Percentiles rank a stretch among this genome's conserved stretches.
Conservation (phyloP, 2,888 invertebrate genomes). For the Ptilodon capucinus region DNA sequence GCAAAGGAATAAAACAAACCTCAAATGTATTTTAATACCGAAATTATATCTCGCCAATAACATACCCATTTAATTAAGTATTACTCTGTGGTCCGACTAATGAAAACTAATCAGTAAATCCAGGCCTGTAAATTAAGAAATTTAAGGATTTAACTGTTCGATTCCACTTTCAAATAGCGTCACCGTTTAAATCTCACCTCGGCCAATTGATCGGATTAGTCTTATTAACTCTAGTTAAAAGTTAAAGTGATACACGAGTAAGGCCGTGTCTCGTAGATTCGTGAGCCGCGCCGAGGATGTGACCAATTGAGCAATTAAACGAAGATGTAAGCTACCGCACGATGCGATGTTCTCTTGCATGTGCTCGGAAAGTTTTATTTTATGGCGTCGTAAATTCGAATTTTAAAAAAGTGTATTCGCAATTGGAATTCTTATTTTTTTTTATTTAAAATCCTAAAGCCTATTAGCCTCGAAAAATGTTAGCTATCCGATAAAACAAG, state of each 20-base stretch:
- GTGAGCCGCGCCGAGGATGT: conserved; percentile 61
- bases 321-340: conserved; percentile 38
- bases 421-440: no score
- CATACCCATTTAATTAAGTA: no score
- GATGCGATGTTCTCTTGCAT: conserved; percentile 27
- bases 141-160: conserved; percentile 14
- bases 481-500: no score
- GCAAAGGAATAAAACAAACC: no score
- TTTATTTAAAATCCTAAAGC: no score
- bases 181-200: conserved; percentile 48
- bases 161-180: background rate
- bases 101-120: no score
- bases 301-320: conserved; percentile 73
- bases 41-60: no score
- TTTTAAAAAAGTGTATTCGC: no score
- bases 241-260: conserved; percentile 37
- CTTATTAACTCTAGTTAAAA: conserved; percentile 30
- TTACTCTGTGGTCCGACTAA: no score
- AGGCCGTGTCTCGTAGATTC: conserved; percentile 45
- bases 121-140: no score
- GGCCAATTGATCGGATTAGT: conserved; percentile 27
- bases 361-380: conserved; percentile 15
- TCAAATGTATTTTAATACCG: no score
- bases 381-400: conserved; percentile 8
- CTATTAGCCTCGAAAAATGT: no score